Evolutionary conservation across 92 coral and sea anemone genomes (phyloP), one percentile per base, ranked within the genome.

Genomic region (Ricordea florida): DNA sequence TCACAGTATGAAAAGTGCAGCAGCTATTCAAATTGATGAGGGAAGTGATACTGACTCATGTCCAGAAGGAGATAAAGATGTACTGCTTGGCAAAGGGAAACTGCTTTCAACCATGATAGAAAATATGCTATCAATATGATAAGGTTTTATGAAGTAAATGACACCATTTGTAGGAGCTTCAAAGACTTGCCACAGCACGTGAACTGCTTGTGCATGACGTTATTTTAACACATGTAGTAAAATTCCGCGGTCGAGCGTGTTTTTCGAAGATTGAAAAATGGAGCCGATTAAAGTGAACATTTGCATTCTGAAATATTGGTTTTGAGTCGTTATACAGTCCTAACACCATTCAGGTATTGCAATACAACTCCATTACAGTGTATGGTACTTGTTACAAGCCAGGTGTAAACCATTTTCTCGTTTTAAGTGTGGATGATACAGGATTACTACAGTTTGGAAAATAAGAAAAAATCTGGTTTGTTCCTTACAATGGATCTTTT

Each of bases 1-100:
- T 16, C 72, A 74, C 13, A 34, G 57, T 23, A 62, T 74, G 72
- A 24, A 47, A 21, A 5, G 72, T 61, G 81, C 70, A 13, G 45
- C 51, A 17, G n/a, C 48, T 57, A 38, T 60, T 59, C 17, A 26
- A 29, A 6, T 30, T 58, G 81, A 59, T 22, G 71, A 42, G 26
- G 32, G 21, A 51, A 21, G 59, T 51, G 6, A 3, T 52, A n/a
- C n/a, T n/a, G 34, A 24, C 11, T 52, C 34, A 3, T 26, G 60
- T 53, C 35, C 36, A 53, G 3, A 27, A 1, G 15, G 3, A 37
- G 27, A 34, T 27, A n/a, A n/a, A n/a, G 60, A 53, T 53, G 17
- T 53, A 27, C 5, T 9, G n/a, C 10, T 53, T 53, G 60, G 60
- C 5, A 53, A 53, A 24, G 36, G 60, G 2, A 53, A 14, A 53